Evolutionary conservation across 2,888 invertebrate genomes (phyloP), one percentile per base, ranked within the genome.

Genomic region (Panzeria rudis): DNA sequence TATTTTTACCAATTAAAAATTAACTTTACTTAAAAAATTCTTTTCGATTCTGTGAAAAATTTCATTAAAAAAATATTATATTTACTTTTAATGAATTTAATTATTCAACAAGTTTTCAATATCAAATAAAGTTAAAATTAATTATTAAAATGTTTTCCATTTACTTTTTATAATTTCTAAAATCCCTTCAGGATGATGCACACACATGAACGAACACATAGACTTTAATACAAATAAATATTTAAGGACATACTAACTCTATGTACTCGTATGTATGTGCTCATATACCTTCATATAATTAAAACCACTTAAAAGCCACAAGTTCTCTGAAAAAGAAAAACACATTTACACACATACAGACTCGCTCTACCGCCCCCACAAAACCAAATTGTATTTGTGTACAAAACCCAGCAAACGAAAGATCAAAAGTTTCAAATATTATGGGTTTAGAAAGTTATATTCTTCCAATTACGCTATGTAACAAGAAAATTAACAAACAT

Each of bases 141-240:
- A 62, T 62, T 52, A 73, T 62, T 35, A 9, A 73, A 62, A 62
- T 56, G 25, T 56, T 54, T 54, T 25, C 35, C 38, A 11, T 68
- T 20, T 68, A 15, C 13, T 17, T 47, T 32, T 3, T 25, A n/a
- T 29, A 9, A 25, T 17, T 20, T 59, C 17, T 32, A 32, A 56
- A 41, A 62, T 32, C 66, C n/a, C 15, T 20, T n/a, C 29, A 32
- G 7, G 25, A 66, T 50, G n/a, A 17, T 29, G 8, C 15, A 47
- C n/a, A 66, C 66, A 66, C 47, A 66, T 47, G 20, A 47, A 41
- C 15, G 32, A 5, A 23, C 41, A 41, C 15, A 41, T 1, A 5
- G 0, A 15, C 13, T 17, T 17, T 17, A 9, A 29, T 47, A 64
- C 13, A 29, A 17, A 47, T 17, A 29, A 66, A 62, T 41, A 23